Conservation (phyloP, 2,113 vertebrate species). For the Eclectus roratus region DNA sequence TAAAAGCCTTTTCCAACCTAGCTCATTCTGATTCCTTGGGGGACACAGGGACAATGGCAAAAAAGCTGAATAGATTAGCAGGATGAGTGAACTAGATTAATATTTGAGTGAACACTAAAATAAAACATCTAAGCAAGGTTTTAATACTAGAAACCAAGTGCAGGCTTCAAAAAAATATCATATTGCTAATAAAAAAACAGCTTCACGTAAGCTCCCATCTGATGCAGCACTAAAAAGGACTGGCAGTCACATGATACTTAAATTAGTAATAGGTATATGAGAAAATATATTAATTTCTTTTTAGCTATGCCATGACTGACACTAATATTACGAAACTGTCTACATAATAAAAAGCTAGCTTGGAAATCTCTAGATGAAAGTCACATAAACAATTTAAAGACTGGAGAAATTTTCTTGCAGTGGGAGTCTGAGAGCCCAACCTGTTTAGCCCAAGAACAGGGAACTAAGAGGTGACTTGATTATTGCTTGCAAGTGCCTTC, state of each 20-base stretch:
- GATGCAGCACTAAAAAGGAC: background rate
- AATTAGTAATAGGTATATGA: background rate
- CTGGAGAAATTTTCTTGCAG: background rate
- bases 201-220: background rate
- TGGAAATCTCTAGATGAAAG: background rate
- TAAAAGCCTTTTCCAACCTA: background rate
- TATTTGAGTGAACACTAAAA: background rate
- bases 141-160: background rate
- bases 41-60: background rate
- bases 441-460: background rate
- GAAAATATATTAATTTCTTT: background rate
- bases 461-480: background rate
- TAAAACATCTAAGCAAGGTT: background rate
- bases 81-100: background rate
- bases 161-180: background rate
- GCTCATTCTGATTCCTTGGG: background rate
- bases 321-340: background rate
- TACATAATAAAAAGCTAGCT: background rate
- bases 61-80: background rate
- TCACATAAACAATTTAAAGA: background rate
- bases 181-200: background rate
- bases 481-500: slow-evolving; percentile 4
- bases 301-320: background rate
- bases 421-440: background rate
- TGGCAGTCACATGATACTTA: background rate